Conservation (phyloP, 2,113 vertebrate species). For the Capreolus pygargus region DNA sequence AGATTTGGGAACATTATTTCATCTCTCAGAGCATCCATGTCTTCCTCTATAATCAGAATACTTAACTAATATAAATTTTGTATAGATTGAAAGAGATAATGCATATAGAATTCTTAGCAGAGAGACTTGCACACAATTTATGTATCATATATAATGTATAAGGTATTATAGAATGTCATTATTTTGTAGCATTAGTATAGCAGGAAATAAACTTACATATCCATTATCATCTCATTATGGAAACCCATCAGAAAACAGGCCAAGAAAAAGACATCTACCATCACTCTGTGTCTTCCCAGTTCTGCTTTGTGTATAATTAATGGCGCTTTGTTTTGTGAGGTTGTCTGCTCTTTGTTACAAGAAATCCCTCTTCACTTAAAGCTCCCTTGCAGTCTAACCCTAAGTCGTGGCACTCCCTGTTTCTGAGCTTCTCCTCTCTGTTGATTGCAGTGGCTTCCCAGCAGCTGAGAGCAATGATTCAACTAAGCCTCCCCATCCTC, state of each 20-base stretch:
- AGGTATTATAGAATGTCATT: not conserved
- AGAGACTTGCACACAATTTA: not conserved
- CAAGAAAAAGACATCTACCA: not conserved
- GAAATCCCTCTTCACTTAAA: not conserved
- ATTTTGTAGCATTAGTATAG: not conserved
- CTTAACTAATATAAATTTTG: not conserved
- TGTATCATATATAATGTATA: not conserved
- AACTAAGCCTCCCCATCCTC: not conserved
- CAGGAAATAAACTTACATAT: not conserved
- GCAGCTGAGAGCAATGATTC: not conserved
- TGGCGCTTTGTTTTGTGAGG: not conserved
- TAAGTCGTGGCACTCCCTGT: not conserved
- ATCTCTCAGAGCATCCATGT: not conserved
- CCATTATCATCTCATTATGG: not conserved
- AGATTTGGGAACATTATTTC: not conserved
- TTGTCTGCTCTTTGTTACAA: not conserved
- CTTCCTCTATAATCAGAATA: not conserved
- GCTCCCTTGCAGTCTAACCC: not conserved
- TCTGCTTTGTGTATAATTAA: not conserved
- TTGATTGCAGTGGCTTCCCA: not conserved
- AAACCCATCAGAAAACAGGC: not conserved
- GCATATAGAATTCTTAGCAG: not conserved
- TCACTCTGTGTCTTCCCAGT: not conserved
- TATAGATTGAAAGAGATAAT: not conserved
- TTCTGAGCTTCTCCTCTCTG: not conserved